Evolutionary conservation across 1,140 invertebrate species (phyloP).

Genomic region (Drosophila santomea): DNA sequence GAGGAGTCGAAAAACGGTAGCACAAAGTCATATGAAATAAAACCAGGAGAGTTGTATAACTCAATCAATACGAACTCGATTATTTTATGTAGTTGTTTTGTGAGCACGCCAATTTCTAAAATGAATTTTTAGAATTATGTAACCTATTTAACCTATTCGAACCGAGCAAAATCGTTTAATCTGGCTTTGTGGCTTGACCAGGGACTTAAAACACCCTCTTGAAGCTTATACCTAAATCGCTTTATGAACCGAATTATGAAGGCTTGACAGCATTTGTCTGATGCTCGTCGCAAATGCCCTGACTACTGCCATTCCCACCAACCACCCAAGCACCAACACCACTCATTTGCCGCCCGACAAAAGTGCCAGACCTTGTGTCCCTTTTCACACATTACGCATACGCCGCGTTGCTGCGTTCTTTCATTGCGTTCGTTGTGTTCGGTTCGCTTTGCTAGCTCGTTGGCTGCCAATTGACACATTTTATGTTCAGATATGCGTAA

Average conservation of each 20-base stretch:
- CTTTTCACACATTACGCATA: slow-evolving; percentile 73
- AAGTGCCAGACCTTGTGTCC: slow-evolving; percentile 48
- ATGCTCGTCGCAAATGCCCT: slow-evolving; percentile 21
- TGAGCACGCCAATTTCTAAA: background rate
- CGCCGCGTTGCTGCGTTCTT: slow-evolving; percentile 42
- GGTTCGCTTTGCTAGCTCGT: slow-evolving; percentile 51
- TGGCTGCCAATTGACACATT: slow-evolving; percentile 77
- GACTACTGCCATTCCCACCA: background rate
- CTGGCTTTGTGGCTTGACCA: slow-evolving; percentile 28
- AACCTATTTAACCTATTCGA: slow-evolving; percentile 6
- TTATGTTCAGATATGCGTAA: slow-evolving; percentile 81
- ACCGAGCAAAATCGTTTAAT: slow-evolving; percentile 7
- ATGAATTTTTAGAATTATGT: background rate
- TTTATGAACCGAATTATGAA: slow-evolving; percentile 57
- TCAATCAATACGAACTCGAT: background rate
- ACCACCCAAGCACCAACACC: background rate
- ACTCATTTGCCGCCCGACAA: slow-evolving; percentile 13
- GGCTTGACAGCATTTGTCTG: slow-evolving; percentile 51
- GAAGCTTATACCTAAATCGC: slow-evolving; percentile 23
- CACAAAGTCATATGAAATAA: background rate
- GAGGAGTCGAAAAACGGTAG: no score
- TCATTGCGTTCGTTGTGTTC: slow-evolving; percentile 2
- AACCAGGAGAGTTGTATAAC: background rate
- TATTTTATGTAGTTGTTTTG: background rate
- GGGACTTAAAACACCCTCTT: background rate